Evolutionary conservation across 2,113 vertebrate species (phyloP).

Genomic region (Zapornia atra): DNA sequence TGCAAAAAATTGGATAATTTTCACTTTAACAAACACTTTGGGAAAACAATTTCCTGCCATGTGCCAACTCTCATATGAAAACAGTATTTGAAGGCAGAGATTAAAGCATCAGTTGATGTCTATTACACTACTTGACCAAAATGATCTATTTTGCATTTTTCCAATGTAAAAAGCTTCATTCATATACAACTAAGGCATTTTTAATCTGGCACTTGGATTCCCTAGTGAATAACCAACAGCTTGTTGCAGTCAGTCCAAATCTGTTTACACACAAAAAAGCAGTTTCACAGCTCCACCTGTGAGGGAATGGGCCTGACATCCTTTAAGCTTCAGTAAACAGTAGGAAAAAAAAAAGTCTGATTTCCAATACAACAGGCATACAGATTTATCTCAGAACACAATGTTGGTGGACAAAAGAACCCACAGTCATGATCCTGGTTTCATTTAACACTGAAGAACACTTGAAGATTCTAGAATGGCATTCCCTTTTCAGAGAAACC

Average conservation of each 20-base stretch:
- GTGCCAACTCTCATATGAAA: background rate
- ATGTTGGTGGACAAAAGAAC: background rate
- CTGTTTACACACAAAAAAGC: background rate
- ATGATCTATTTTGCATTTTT: accelerated
- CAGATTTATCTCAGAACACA: accelerated
- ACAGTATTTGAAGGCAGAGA: background rate
- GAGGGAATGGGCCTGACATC: accelerated
- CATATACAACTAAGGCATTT: background rate
- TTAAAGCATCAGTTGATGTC: background rate
- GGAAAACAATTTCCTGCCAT: background rate
- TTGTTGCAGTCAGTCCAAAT: background rate
- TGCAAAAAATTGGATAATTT: background rate
- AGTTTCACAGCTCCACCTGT: background rate
- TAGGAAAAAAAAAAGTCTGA: background rate
- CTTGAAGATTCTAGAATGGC: background rate
- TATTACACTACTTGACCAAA: background rate
- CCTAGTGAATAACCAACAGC: background rate
- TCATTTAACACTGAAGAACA: background rate
- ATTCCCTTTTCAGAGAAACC: background rate
- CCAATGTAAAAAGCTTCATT: background rate
- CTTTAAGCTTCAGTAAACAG: background rate
- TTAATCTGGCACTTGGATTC: background rate
- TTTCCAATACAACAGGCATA: background rate
- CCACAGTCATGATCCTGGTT: background rate
- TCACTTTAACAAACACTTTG: background rate